Percentiles rank a stretch among this genome's conserved stretches.
Evolutionary conservation across 2,113 vertebrate species (phyloP).

Genomic region (Craseonycteris thonglongyai): DNA sequence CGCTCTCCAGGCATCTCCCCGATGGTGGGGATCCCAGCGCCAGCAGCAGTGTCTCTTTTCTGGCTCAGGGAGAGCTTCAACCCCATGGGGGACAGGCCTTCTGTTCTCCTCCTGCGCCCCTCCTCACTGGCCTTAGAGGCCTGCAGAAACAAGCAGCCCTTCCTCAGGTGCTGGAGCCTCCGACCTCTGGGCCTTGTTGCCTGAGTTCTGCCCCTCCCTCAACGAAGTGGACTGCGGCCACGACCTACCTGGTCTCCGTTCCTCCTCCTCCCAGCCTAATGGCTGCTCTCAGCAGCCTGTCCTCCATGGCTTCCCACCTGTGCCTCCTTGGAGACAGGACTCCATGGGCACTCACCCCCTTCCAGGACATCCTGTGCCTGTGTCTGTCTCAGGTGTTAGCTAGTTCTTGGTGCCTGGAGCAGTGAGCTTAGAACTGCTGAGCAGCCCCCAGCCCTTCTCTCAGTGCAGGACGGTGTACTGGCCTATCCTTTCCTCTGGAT

Average conservation of each 20-base stretch:
- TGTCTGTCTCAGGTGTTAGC: not conserved
- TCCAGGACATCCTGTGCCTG: not conserved
- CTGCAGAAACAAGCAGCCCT: not conserved
- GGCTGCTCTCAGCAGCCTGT: not conserved
- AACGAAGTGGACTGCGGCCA: not conserved
- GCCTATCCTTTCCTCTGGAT: not conserved
- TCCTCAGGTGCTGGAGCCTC: not conserved
- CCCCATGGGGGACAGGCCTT: not conserved
- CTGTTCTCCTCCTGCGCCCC: not conserved
- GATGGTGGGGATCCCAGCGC: not conserved
- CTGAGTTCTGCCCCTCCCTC: not conserved
- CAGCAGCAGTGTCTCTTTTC: not conserved
- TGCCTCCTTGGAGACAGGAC: not conserved
- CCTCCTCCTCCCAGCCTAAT: not conserved
- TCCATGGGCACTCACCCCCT: too few species aligned
- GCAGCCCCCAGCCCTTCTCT: fast-evolving
- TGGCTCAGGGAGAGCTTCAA: not conserved
- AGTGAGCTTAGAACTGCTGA: not conserved
- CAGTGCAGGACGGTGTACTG: fast-evolving
- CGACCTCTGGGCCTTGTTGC: not conserved
- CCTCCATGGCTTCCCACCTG: not conserved
- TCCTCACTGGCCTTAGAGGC: not conserved
- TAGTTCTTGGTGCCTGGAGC: not conserved
- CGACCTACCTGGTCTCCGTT: not conserved
- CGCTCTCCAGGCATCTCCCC: not conserved